Evolutionary conservation across 2,113 vertebrate genomes (phyloP).

Genomic region (Tupaia chinensis): DNA sequence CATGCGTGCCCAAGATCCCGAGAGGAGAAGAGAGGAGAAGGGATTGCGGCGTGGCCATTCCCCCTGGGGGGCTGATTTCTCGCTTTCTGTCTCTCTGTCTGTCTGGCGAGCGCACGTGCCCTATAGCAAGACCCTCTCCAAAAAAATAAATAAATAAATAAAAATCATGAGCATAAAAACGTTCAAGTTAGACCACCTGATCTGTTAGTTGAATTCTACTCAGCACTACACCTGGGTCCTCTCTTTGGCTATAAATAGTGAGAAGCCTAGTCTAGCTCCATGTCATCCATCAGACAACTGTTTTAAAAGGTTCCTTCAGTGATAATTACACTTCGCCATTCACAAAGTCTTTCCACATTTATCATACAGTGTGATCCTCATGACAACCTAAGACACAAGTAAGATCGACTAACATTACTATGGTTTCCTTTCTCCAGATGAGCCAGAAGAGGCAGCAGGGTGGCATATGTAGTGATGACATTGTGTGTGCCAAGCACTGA

Average conservation of each 20-base stretch:
- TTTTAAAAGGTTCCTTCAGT: neutral
- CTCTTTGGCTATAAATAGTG: neutral
- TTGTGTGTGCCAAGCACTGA: no score
- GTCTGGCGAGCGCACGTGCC: no score
- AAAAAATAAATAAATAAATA: no score
- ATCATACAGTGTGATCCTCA: neutral
- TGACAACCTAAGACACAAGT: neutral
- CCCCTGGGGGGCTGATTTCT: no score
- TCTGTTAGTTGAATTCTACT: neutral
- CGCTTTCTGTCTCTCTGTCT: no score
- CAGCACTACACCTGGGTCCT: neutral
- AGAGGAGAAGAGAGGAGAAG: no score
- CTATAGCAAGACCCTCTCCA: no score
- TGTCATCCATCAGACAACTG: neutral
- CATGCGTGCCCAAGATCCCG: no score
- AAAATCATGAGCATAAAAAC: no score
- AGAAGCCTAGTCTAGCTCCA: neutral
- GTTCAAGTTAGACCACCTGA: neutral
- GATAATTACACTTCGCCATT: neutral
- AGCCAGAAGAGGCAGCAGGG: neutral
- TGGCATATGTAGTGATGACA: rapidly evolving
- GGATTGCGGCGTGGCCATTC: no score
- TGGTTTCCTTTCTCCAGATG: neutral
- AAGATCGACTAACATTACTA: neutral
- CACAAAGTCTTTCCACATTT: neutral